Evolutionary conservation across 1,140 invertebrate genomes (phyloP).

Genomic region (Popillia japonica): DNA sequence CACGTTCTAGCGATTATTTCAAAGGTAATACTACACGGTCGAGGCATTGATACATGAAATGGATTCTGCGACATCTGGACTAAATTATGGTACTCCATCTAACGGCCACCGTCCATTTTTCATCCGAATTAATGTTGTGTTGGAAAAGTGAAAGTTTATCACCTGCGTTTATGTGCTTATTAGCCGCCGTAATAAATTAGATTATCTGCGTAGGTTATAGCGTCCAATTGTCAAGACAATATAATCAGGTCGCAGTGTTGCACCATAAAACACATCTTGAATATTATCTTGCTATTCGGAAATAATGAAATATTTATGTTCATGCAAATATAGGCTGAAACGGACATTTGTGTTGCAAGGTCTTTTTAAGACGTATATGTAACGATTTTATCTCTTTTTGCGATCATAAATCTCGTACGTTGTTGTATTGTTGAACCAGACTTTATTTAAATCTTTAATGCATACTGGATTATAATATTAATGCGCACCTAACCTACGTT

Average conservation of each 20-base stretch:
- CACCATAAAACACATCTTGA: conserved; percentile 14
- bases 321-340: conserved; percentile 8
- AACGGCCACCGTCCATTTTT: neutral
- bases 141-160: conserved; percentile 34
- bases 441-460: neutral
- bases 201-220: neutral
- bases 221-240: conserved; percentile 11
- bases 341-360: conserved; percentile 7
- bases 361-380: neutral
- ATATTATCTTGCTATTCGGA: conserved; percentile 19
- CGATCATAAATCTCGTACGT: neutral
- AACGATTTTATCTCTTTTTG: neutral
- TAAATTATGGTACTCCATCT: neutral
- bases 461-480: no score
- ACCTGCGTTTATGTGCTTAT: neutral
- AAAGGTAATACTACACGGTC: neutral
- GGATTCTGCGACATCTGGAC: conserved; percentile 21
- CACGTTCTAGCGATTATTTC: conserved; percentile 23
- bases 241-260: conserved; percentile 10
- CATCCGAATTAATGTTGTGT: neutral
- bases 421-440: neutral
- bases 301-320: conserved; percentile 34
- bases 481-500: no score
- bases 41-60: conserved; percentile 15
- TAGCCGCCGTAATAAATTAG: neutral